Percentiles rank a stretch among this genome's conserved stretches.
Evolutionary conservation across 2,113 vertebrate species (phyloP).

Genomic region (Dermatemys mawii): DNA sequence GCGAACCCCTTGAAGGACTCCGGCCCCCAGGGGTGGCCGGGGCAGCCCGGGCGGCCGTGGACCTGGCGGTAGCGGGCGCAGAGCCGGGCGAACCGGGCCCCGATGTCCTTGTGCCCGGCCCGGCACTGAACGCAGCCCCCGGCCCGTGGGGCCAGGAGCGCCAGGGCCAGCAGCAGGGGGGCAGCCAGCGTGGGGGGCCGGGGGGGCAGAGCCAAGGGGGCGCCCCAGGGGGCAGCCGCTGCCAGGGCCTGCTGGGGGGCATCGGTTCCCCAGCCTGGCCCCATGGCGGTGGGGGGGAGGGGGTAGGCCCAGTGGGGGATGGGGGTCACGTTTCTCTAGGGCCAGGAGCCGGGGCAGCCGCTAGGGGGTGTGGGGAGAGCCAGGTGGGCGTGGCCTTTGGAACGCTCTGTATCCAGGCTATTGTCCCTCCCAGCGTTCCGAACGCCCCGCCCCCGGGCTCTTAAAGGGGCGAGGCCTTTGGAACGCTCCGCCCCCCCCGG

Average conservation of each 20-base stretch:
- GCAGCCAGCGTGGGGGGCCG: rapidly evolving
- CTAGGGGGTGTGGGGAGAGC: not conserved
- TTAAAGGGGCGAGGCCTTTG: too few relatives aligned
- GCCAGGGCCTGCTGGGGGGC: not conserved
- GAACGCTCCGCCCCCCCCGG: too few relatives aligned
- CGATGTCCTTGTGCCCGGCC: not conserved
- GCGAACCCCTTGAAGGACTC: not conserved
- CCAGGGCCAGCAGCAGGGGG: not conserved
- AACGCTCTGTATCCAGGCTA: not conserved
- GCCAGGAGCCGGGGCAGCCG: too few relatives aligned
- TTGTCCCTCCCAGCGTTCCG: not conserved
- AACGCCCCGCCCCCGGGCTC: not conserved
- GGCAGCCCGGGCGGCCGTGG: not conserved
- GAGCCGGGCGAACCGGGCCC: not conserved
- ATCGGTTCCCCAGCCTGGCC: not conserved
- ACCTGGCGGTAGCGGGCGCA: not conserved
- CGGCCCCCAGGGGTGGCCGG: not conserved
- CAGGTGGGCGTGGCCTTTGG: not conserved
- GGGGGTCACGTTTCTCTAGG: not conserved
- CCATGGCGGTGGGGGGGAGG: not conserved
- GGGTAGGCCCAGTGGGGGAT: not conserved
- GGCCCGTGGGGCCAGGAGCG: rapidly evolving
- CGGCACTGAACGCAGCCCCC: not conserved
- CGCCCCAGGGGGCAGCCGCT: rapidly evolving
- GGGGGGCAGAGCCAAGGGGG: rapidly evolving